Conservation (phyloP, 2,113 vertebrate species). For the Ciconia stormi region DNA sequence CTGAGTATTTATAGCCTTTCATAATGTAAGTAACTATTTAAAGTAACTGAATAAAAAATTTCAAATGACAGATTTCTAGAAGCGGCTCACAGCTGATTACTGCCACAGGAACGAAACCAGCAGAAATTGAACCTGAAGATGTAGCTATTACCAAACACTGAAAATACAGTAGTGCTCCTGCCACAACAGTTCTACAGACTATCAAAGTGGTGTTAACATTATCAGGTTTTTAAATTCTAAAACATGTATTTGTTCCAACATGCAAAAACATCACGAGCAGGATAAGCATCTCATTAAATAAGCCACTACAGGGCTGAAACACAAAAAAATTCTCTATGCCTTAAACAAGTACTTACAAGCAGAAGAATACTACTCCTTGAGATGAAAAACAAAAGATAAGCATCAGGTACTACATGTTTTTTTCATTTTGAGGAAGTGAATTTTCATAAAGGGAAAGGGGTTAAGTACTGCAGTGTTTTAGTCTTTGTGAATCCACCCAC, state of each 20-base stretch:
- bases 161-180: neutral
- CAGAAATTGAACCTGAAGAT: neutral
- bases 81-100: neutral
- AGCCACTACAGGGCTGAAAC: slow-evolving; percentile 4
- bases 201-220: neutral
- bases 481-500: slow-evolving; percentile 58
- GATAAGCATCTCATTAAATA: slow-evolving; percentile 14
- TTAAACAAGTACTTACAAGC: slow-evolving; percentile 48
- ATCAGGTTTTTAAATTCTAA: neutral
- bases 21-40: neutral
- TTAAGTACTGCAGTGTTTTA: slow-evolving; percentile 54
- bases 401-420: slow-evolving; percentile 46
- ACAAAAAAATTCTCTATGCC: neutral
- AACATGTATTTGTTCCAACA: neutral
- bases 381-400: slow-evolving; percentile 61
- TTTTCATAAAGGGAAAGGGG: slow-evolving; percentile 61
- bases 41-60: neutral
- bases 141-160: neutral
- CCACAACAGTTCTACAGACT: neutral
- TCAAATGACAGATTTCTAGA: neutral
- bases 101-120: neutral
- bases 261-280: neutral
- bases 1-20: neutral
- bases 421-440: slow-evolving; percentile 58
- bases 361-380: slow-evolving; percentile 21